These are phyloP conservation scores for Anabacerthia variegaticeps DNA, from an alignment of 2,797 vertebrate genomes.

Conservation along the genomic window DNA sequence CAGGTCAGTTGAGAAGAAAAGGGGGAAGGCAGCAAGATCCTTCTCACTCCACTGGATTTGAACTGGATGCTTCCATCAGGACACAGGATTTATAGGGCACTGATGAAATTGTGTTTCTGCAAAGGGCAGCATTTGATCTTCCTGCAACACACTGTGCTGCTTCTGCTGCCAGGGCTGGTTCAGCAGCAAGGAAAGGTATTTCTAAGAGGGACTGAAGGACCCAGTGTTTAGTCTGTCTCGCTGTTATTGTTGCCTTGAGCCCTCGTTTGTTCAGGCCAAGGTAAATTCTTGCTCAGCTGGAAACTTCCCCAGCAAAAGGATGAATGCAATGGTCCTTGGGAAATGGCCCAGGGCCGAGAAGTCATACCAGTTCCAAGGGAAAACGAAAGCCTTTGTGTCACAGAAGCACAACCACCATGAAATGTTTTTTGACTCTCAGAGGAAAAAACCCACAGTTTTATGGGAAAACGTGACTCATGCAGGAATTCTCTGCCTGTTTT, in stretches of 20 bases:
- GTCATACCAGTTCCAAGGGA: not conserved
- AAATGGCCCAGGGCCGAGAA: slow-evolving; percentile 32
- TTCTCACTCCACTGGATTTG: not conserved
- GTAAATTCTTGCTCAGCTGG: slow-evolving; percentile 55
- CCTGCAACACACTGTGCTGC: accelerated
- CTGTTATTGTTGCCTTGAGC: slow-evolving; percentile 5
- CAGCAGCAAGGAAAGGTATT: not conserved
- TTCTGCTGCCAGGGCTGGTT: not conserved
- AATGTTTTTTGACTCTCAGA: not conserved
- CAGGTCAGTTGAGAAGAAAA: not conserved
- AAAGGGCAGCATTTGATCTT: not conserved
- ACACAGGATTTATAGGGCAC: not conserved
- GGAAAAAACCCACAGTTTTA: not conserved
- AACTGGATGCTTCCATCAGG: not conserved
- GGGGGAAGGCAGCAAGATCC: not conserved
- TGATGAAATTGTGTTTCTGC: not conserved
- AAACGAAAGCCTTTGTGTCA: slow-evolving; percentile 30
- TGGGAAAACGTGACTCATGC: not conserved
- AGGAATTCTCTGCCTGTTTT: not conserved
- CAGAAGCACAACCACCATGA: not conserved
- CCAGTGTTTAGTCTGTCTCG: not conserved
- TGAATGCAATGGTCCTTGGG: not conserved
- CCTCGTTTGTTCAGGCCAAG: not conserved
- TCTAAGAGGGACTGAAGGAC: not conserved
- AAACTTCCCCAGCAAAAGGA: slow-evolving; percentile 31